phyloP scores from a whole-genome alignment of 2,888 invertebrate species.

The Coleophora flavipennella region DNA sequence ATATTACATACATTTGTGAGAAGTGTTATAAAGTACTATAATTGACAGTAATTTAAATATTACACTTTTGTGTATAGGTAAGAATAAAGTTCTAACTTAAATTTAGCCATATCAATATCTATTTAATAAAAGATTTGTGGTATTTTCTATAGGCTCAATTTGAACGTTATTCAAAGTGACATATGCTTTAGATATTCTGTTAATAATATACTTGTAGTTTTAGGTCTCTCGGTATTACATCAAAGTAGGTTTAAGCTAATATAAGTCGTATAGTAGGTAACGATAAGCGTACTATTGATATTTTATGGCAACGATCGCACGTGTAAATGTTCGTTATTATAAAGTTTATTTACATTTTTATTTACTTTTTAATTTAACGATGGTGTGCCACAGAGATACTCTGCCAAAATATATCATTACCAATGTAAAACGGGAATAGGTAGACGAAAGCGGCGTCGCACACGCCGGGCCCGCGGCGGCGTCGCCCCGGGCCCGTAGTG shows the following conservation, averaged over 20 bases:
- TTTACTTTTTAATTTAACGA: conserved; percentile 70
- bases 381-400: conserved; percentile 73
- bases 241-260: conserved; percentile 52
- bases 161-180: conserved; percentile 73
- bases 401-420: conserved; percentile 73
- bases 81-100: conserved; percentile 71
- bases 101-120: conserved; percentile 75
- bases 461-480: not conserved
- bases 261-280: conserved; percentile 60
- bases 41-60: conserved; percentile 70
- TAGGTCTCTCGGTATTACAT: conserved; percentile 70
- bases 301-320: conserved; percentile 68
- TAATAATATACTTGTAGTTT: conserved; percentile 70
- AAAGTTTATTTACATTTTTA: conserved; percentile 70
- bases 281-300: conserved; percentile 64
- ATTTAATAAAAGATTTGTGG: conserved; percentile 73
- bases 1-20: conserved; percentile 73
- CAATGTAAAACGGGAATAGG: conserved; percentile 46
- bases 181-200: conserved; percentile 74
- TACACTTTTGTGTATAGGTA: conserved; percentile 74
- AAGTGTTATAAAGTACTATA: conserved; percentile 71
- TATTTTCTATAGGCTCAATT: conserved; percentile 74
- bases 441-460: conserved; percentile 9
- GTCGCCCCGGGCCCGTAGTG: not conserved
- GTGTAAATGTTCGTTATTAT: conserved; percentile 66